Evolutionary conservation across 2,888 invertebrate species (phyloP), one percentile per base, ranked within the genome.

Genomic region (Cetonia aurata): DNA sequence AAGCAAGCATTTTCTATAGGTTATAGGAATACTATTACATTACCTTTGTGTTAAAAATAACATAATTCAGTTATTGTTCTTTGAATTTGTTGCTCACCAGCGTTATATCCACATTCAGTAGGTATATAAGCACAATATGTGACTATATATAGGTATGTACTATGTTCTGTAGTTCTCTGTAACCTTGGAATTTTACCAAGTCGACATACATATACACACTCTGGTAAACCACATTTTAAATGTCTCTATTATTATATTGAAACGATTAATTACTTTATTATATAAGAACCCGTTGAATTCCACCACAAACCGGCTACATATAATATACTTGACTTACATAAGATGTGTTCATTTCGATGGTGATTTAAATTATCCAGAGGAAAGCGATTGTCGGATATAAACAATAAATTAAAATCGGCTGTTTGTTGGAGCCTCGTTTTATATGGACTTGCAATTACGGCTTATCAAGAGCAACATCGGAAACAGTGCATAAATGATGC

Each of bases 261-360:
- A 62, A 70, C 69, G 55, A 46, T 62, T 70, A 70, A 70, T 70
- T 70, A 65, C 65, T 17, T 55, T 46, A 62, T 70, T 70, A 70
- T 62, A 33, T 70, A 70, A 70, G 31, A 50, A 12, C 17, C 42
- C 17, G 53, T 65, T 65, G 15, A 65, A 65, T 65, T 65, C 62
- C 62, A 37, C 33, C 9, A 37, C 62, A 37, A 37, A 37, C 37
- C 37, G 37, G 37, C 37, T 37, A 10, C 37, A 37, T 37, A 37
- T 10, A 10, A 8, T 6, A 19, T 15, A 37, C 37, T 37, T 37
- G 37, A 6, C 10, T 37, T 37, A 37, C 10, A 9, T 37, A 37
- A 37, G 37, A 1, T 8, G 37, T 1, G 6, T 37, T 37, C 37
- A 9, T 4, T 37, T 37, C 37, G 37, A 37, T 37, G 10, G 9